Conservation (phyloP, 1,140 invertebrate genomes). For the Ectropis grisescens region DNA sequence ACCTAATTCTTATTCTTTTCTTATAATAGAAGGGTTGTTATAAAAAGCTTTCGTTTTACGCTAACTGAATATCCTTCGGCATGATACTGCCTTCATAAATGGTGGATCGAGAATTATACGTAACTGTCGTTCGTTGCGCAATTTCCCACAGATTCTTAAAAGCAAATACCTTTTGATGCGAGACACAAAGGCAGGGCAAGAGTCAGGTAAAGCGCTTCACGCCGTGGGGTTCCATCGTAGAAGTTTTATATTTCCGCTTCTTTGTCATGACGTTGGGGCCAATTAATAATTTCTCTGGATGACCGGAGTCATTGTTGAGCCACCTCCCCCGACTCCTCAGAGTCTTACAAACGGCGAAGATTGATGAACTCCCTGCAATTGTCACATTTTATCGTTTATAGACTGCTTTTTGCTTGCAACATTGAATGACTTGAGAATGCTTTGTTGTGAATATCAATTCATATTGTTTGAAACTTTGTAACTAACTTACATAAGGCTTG, state of each 20-base stretch:
- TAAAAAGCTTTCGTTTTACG: conserved; percentile 9
- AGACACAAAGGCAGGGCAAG: conserved; percentile 58
- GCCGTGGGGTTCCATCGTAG: conserved; percentile 46
- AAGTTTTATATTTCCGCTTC: conserved; percentile 69
- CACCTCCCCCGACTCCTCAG: conserved; percentile 25
- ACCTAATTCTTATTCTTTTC: too few species aligned
- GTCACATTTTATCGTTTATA: conserved; percentile 52
- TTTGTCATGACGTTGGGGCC: conserved; percentile 48
- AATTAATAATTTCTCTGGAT: conserved; percentile 67
- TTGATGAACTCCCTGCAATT: conserved; percentile 57
- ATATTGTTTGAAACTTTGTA: too few species aligned
- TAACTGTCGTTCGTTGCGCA: conserved; percentile 46
- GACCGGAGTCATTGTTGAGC: conserved; percentile 58
- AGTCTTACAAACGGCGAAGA: conserved; percentile 48
- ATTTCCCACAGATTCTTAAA: conserved; percentile 59
- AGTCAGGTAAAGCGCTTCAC: conserved; percentile 62
- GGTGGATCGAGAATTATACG: conserved; percentile 27
- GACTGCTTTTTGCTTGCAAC: conserved; percentile 34
- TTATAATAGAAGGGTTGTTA: conserved; percentile 5
- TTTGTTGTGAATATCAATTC: too few species aligned
- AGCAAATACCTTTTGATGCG: conserved; percentile 55
- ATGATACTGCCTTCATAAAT: conserved; percentile 15
- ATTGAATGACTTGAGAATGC: conserved; percentile 24
- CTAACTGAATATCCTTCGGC: conserved; percentile 6
- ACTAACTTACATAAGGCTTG: too few species aligned